Percentiles rank a stretch among this genome's conserved stretches.
Conservation (phyloP, 64 coral and sea anemone genomes). For the Astreopora myriophthalma region DNA sequence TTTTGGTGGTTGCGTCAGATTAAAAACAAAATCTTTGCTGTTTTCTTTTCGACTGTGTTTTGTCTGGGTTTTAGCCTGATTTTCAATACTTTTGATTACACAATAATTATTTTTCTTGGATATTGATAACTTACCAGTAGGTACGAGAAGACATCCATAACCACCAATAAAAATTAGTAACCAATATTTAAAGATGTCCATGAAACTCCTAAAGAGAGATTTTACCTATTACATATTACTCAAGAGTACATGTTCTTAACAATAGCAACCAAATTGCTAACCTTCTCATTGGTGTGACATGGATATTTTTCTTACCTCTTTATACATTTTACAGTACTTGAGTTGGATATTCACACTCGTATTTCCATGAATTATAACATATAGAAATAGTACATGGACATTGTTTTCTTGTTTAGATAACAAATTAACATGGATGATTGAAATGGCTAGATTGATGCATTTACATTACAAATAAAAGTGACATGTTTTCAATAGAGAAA, state of each 20-base stretch:
- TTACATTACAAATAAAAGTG: conserved; percentile 12
- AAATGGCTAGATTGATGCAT: conserved; percentile 13
- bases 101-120: background rate
- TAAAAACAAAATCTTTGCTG: too few relatives aligned
- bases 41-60: too few relatives aligned
- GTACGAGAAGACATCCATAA: background rate
- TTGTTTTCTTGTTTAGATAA: conserved; percentile 21
- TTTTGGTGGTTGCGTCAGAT: too few relatives aligned
- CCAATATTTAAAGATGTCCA: conserved; percentile 3
- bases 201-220: conserved; percentile 14
- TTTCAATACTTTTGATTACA: background rate
- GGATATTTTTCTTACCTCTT: background rate
- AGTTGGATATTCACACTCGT: conserved; percentile 2
- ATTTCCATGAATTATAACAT: conserved; percentile 5
- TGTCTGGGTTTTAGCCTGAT: too few relatives aligned
- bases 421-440: conserved; percentile 14
- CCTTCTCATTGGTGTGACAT: too few relatives aligned
- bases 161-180: background rate
- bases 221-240: conserved; percentile 16
- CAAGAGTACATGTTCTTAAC: background rate
- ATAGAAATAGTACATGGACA: background rate
- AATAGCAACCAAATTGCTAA: background rate
- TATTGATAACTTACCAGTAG: background rate
- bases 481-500: conserved; percentile 24
- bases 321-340: background rate